Evolutionary conservation across 2,888 invertebrate genomes (phyloP), one percentile per base, ranked within the genome.

Genomic region (Trichopoda pennipes): DNA sequence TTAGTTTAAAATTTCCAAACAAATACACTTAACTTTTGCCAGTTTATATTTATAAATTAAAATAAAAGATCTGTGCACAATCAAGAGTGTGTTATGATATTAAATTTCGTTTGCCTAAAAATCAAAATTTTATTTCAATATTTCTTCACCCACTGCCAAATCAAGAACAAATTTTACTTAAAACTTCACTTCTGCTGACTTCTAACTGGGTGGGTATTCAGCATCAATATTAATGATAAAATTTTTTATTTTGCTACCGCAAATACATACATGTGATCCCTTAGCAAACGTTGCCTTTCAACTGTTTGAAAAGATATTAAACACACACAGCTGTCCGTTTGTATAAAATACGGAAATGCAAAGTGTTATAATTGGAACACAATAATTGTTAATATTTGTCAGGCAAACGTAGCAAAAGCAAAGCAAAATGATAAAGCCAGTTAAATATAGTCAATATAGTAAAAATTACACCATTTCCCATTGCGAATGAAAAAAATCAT

Each of bases 341-440:
- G 17, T 42, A 51, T 23, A 38, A 58, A 51, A 63, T 51, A 58
- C 56, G 74, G 75, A 80, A 80, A 70, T 75, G 75, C 80, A 80
- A 75, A 80, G 60, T 75, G 75, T 75, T 53, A 55, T 70, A 80
- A 80, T 70, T 74, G 63, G 44, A 73, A 47, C 55, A 80, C 56
- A 75, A 69, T 74, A 80, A 64, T 74, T 69, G 55, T 44, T 70
- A 70, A 70, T 75, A 60, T 80, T 75, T 80, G 70, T 38, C 70
- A 60, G 53, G 47, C 58, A 75, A 74, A 80, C 38, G 53, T 23
- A 53, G 66, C 42, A 49, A 51, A 61, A 38, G 53, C 32, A 58
- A 60, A 42, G 44, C 55, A 28, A 4, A 68, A 44, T 10, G 53
- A 66, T 66, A 53, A 66, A 53, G 17, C 7, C 23, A 42, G 38